Conservation (phyloP, 2,797 vertebrate species). For the Lutjanus argentimaculatus region DNA sequence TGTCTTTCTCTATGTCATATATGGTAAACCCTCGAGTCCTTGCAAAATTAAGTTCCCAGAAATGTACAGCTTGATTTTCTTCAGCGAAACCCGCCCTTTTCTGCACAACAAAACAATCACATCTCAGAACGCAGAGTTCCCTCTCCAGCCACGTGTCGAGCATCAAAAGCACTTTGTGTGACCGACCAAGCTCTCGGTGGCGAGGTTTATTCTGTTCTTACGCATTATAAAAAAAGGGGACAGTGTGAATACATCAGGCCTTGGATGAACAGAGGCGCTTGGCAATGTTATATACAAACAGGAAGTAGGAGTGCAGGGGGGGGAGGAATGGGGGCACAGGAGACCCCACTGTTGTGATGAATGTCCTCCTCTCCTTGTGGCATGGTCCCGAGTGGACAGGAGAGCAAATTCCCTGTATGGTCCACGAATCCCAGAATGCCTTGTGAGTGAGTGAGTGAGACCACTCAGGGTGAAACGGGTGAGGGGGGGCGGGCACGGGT, state of each 20-base stretch:
- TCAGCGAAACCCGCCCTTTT: constrained; percentile 36
- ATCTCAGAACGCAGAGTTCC: constrained; percentile 41
- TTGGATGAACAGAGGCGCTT: constrained; percentile 72
- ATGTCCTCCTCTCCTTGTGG: constrained; percentile 46
- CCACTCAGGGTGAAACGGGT: not conserved
- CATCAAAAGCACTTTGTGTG: constrained; percentile 60
- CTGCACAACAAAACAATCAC: constrained; percentile 17
- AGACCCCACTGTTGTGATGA: constrained; percentile 19
- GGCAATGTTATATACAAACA: constrained; percentile 84
- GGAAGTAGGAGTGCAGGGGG: constrained; percentile 43
- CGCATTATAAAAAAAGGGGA: constrained; percentile 63
- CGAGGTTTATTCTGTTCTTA: constrained; percentile 64
- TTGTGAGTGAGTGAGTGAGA: constrained; percentile 48
- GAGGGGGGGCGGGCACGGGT: not conserved
- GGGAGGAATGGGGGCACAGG: not conserved
- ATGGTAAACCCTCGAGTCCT: constrained; percentile 71
- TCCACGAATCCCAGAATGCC: constrained; percentile 68
- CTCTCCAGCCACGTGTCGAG: constrained; percentile 36
- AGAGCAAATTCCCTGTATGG: constrained; percentile 50
- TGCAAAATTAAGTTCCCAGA: constrained; percentile 76
- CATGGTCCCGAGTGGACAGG: constrained; percentile 58
- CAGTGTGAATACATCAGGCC: constrained; percentile 70
- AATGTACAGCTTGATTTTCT: constrained; percentile 74
- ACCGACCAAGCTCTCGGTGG: constrained; percentile 57
- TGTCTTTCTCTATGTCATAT: constrained; percentile 70